These are phyloP conservation scores for Poeciliopsis turrubarensis DNA, from an alignment of 2,113 vertebrate genomes.

Conservation along the genomic window DNA sequence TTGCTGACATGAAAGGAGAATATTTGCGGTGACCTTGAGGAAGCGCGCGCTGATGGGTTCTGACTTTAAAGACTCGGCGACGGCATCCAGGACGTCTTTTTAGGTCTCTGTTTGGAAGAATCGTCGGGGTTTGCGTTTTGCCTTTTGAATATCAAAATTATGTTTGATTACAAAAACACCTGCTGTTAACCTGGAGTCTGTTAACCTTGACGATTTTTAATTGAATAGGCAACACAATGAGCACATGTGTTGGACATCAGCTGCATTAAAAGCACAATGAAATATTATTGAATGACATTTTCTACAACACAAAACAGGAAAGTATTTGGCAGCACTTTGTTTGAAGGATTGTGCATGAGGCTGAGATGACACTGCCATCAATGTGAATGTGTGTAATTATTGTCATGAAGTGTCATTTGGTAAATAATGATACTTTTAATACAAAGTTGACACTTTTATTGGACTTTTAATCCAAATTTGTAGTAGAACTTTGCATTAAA, in stretches of 20 bases:
- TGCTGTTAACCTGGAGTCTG: constrained; percentile 18
- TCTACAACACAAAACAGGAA: no score
- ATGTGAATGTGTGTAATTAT: no score
- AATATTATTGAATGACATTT: neutral
- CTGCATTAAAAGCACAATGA: neutral
- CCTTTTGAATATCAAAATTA: constrained; percentile 22
- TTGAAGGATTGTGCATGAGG: no score
- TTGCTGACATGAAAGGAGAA: neutral
- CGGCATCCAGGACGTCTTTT: constrained; percentile 9
- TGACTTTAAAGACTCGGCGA: constrained; percentile 13
- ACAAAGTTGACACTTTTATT: no score
- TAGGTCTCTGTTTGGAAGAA: neutral
- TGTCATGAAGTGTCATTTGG: no score
- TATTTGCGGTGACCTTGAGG: constrained; percentile 18
- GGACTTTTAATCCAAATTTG: no score
- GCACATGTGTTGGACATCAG: no score
- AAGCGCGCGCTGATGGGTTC: constrained; percentile 6
- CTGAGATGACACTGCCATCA: no score
- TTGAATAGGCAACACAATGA: constrained; percentile 3
- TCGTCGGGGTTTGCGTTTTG: neutral
- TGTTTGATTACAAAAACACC: constrained; percentile 23
- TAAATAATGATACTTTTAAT: no score
- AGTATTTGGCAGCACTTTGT: no score
- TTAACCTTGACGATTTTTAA: constrained; percentile 13
- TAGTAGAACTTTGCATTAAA: no score